phyloP scores from a whole-genome alignment of 2,797 vertebrate genomes.

The Halcyon chelicuti region DNA sequence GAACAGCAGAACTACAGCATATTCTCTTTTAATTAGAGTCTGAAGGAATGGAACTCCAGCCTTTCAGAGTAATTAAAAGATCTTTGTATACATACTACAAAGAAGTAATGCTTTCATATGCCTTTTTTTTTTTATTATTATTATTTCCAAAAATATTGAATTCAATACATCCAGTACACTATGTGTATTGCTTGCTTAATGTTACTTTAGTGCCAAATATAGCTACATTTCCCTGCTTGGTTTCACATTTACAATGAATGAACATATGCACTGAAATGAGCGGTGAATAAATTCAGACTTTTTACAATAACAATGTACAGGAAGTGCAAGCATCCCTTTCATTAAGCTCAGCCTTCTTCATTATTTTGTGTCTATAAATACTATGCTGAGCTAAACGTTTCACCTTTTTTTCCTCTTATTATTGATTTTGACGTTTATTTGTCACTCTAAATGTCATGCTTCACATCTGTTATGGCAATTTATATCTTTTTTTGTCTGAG shows the following conservation, averaged over 20 bases:
- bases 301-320: background rate
- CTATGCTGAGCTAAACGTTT: background rate
- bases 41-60: conserved; percentile 49
- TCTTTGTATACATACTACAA: conserved; percentile 61
- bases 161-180: background rate
- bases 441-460: background rate
- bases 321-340: background rate
- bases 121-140: background rate
- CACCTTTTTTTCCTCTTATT: background rate
- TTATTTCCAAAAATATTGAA: conserved; percentile 1
- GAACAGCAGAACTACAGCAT: conserved; percentile 58
- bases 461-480: background rate
- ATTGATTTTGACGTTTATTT: background rate
- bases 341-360: background rate
- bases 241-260: conserved; percentile 45
- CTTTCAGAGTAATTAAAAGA: conserved; percentile 77
- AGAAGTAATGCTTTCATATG: conserved; percentile 68
- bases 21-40: conserved; percentile 71
- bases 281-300: background rate
- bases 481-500: background rate
- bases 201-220: conserved; percentile 26
- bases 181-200: background rate
- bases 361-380: background rate
- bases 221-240: conserved; percentile 28
- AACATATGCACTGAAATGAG: background rate